Evolutionary conservation across 1,140 invertebrate genomes (phyloP).

Genomic region (Geopemphigus sp.): DNA sequence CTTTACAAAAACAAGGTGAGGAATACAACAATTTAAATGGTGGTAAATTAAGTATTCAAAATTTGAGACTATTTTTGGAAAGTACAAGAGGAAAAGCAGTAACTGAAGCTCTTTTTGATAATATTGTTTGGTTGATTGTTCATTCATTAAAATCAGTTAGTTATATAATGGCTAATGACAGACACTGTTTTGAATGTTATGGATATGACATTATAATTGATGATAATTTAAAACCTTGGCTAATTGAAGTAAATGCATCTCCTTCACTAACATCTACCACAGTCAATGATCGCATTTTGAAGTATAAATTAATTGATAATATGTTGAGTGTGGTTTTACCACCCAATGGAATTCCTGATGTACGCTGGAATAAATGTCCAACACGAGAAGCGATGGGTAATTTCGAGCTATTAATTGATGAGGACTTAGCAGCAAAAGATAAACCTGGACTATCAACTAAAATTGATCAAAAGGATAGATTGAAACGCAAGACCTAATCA

Average conservation of each 20-base stretch:
- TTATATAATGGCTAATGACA: conserved; percentile 71
- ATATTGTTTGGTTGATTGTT: conserved; percentile 85
- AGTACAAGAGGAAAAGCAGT: conserved; percentile 85
- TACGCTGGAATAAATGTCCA: conserved; percentile 87
- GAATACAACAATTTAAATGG: conserved; percentile 94
- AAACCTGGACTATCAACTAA: conserved; percentile 28
- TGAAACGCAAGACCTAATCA: conserved; percentile 24
- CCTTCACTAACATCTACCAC: conserved; percentile 93
- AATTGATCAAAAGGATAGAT: conserved; percentile 38
- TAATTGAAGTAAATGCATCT: conserved; percentile 89
- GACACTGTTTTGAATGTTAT: conserved; percentile 81
- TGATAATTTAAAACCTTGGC: conserved; percentile 80
- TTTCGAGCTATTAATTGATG: conserved; percentile 86
- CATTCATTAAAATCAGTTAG: conserved; percentile 78
- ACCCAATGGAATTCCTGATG: conserved; percentile 84
- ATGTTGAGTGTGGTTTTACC: conserved; percentile 89
- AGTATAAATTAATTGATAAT: conserved; percentile 94
- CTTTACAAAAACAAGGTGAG: conserved; percentile 78
- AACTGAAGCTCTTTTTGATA: conserved; percentile 77
- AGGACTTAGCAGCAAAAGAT: conserved; percentile 60
- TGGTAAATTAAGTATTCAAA: conserved; percentile 90
- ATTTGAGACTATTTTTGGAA: conserved; percentile 85
- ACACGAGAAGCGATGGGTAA: conserved; percentile 76
- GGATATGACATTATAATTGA: conserved; percentile 88
- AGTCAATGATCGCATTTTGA: conserved; percentile 91